These are phyloP conservation scores for Tympanoctomys barrerae DNA, from an alignment of 2,797 vertebrate species.

Conservation along the genomic window DNA sequence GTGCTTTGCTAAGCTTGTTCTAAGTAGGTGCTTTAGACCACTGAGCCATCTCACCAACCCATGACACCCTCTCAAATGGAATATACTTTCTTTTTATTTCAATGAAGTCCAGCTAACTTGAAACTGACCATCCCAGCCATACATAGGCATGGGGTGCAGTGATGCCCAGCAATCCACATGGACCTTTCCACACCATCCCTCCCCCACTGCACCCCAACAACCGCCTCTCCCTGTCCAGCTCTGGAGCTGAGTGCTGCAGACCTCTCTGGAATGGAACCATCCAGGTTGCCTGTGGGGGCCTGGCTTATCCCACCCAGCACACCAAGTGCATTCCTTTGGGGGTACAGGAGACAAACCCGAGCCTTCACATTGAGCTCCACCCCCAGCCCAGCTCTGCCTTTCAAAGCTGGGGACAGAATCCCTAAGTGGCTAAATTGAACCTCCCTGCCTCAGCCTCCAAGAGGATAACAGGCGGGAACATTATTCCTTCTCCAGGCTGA, in stretches of 20 bases:
- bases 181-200: not conserved
- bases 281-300: rapidly evolving
- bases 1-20: no score
- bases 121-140: rapidly evolving
- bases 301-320: not conserved
- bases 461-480: not conserved
- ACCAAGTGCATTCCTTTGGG: not conserved
- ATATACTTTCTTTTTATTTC: no score
- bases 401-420: not conserved
- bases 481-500: not conserved
- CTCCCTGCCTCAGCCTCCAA: not conserved
- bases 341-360: not conserved
- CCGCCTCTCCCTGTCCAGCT: not conserved
- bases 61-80: not conserved
- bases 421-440: not conserved
- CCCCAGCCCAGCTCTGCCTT: not conserved
- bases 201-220: rapidly evolving
- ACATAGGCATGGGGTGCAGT: rapidly evolving
- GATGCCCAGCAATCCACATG: rapidly evolving
- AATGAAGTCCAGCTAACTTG: not conserved
- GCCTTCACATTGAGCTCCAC: not conserved
- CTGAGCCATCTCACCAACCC: no score
- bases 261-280: not conserved
- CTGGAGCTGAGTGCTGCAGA: not conserved
- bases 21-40: no score